These are phyloP conservation scores for Coboldia fuscipes DNA, from an alignment of 1,140 invertebrate genomes.

Conservation along the genomic window DNA sequence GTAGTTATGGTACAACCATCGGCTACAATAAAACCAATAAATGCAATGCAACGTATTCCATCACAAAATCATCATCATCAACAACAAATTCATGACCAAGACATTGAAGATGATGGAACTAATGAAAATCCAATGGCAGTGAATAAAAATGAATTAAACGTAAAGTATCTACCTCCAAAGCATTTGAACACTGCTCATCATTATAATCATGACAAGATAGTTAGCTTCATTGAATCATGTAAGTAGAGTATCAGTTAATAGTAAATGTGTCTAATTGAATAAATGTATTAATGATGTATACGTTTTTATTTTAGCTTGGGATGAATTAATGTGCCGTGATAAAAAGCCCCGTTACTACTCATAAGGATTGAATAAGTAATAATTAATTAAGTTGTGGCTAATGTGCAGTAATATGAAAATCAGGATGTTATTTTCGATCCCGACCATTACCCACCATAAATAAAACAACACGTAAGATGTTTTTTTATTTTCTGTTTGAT, in stretches of 20 bases:
- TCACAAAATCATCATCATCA: background rate
- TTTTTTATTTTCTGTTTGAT: too few species aligned
- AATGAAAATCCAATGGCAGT: background rate
- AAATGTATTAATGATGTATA: background rate
- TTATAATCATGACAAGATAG: conserved; percentile 31
- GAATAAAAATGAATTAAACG: conserved; percentile 1
- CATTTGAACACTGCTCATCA: conserved; percentile 5
- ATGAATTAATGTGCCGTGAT: background rate
- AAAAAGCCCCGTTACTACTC: too few species aligned
- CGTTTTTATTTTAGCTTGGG: background rate
- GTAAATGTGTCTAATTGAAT: background rate
- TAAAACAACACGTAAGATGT: too few species aligned
- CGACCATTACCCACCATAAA: too few species aligned
- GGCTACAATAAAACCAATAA: background rate
- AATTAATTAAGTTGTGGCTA: too few species aligned
- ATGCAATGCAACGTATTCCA: background rate
- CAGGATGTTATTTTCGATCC: too few species aligned
- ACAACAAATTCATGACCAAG: background rate
- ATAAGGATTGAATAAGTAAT: too few species aligned
- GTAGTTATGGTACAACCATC: background rate
- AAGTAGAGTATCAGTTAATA: conserved; percentile 9
- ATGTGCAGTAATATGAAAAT: too few species aligned
- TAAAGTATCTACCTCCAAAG: background rate
- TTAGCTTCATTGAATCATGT: conserved; percentile 29
- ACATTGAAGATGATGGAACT: background rate